A percentile compares a stretch with the other conserved stretches of the same genome.
Conservation (phyloP, 1,140 invertebrate genomes). For the Coptotermes formosanus region DNA sequence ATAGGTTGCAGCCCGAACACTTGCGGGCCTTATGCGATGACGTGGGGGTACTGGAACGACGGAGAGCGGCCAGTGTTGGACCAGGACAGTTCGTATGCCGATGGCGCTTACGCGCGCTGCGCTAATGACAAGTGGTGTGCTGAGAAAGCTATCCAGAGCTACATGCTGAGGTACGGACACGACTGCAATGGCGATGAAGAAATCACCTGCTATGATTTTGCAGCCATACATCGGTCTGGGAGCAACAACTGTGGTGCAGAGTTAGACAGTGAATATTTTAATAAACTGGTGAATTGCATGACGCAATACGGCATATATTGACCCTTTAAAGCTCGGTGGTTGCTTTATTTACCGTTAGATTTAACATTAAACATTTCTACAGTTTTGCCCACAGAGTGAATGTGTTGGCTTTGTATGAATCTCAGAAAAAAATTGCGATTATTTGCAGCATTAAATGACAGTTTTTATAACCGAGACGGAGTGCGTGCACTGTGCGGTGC, state of each 20-base stretch:
- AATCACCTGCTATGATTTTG: conserved; percentile 80
- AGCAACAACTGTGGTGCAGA: conserved; percentile 64
- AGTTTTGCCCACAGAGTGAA: too few species aligned
- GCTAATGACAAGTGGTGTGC: not conserved
- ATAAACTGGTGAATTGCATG: not conserved
- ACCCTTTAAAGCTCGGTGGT: too few species aligned
- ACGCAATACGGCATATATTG: not conserved
- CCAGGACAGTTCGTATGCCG: not conserved
- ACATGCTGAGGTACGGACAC: conserved; percentile 48
- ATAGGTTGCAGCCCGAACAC: not conserved
- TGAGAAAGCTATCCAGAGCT: not conserved
- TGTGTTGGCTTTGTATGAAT: too few species aligned
- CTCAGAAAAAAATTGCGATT: too few species aligned
- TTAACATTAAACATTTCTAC: too few species aligned
- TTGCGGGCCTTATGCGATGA: not conserved
- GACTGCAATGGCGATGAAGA: conserved; percentile 77
- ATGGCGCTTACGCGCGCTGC: not conserved
- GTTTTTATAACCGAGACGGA: too few species aligned
- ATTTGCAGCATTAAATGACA: too few species aligned
- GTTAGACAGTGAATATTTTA: not conserved
- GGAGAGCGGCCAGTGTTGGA: not conserved
- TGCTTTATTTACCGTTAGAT: too few species aligned
- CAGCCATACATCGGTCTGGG: conserved; percentile 74
- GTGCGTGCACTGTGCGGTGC: too few species aligned
- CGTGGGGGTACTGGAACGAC: conserved; percentile 16